phyloP scores from a whole-genome alignment of 2,113 vertebrate genomes.

The Brevimyrus niger region DNA sequence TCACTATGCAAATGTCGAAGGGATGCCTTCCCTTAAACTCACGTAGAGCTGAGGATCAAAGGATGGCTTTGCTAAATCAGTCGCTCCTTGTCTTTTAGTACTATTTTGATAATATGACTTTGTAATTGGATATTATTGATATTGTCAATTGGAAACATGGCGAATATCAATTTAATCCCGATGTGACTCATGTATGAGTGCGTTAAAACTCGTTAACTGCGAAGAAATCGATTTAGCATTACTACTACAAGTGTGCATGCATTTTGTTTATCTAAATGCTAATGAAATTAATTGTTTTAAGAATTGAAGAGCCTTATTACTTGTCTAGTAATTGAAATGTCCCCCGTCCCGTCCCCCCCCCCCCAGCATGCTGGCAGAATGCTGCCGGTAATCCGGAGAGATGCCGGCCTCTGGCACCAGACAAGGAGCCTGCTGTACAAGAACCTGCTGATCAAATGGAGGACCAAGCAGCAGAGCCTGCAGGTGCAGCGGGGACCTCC shows the following conservation, averaged over 20 bases:
- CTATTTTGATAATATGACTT: neutral
- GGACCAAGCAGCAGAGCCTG: slow-evolving; percentile 69
- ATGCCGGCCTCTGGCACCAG: slow-evolving; percentile 65
- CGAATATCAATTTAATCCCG: neutral
- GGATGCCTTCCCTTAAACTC: neutral
- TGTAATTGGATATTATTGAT: neutral
- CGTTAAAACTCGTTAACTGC: neutral
- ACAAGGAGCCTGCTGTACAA: slow-evolving; percentile 72
- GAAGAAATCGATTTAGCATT: neutral
- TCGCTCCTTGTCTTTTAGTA: neutral
- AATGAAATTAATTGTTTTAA: neutral
- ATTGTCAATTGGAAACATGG: neutral
- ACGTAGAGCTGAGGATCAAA: neutral
- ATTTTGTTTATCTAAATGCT: neutral
- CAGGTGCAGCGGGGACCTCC: slow-evolving; percentile 57
- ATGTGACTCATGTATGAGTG: neutral
- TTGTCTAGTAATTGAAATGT: neutral
- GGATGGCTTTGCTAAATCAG: neutral
- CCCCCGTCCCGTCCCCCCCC: slow-evolving; percentile 36
- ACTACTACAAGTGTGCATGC: neutral
- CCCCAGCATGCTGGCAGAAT: slow-evolving; percentile 50
- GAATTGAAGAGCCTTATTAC: neutral
- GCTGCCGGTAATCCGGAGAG: slow-evolving; percentile 45
- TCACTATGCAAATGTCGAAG: neutral
- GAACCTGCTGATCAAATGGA: slow-evolving; percentile 79